phyloP scores from a whole-genome alignment of 2,113 vertebrate genomes.

The Columba janthina region DNA sequence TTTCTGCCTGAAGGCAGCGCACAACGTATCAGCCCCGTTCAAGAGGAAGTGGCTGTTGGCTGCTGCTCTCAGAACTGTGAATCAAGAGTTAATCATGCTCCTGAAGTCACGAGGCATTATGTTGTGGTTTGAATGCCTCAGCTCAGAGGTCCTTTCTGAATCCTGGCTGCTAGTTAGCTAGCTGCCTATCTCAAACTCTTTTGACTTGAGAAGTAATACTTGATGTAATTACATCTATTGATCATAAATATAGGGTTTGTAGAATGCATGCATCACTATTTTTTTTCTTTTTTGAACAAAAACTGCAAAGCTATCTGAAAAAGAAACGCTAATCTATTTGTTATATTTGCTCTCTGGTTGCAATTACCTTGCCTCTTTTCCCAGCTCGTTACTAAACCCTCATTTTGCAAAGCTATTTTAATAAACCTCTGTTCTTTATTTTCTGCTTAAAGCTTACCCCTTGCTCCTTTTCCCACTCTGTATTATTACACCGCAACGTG shows the following conservation, averaged over 20 bases:
- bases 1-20: neutral
- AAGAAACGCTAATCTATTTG: neutral
- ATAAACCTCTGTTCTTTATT: neutral
- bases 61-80: neutral
- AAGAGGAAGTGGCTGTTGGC: constrained; percentile 26
- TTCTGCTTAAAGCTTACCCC: neutral
- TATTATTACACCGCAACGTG: neutral
- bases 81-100: constrained; percentile 15
- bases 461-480: neutral
- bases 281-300: neutral
- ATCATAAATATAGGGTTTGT: neutral
- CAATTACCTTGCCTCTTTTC: neutral
- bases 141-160: neutral
- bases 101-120: constrained; percentile 20
- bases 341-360: neutral
- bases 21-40: neutral
- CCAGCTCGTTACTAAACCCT: neutral
- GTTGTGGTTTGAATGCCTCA: neutral
- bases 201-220: neutral
- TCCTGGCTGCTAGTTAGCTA: neutral
- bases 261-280: neutral
- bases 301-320: neutral
- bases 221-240: neutral
- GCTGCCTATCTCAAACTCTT: neutral
- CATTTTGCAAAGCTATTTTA: neutral